Evolutionary conservation across 2,113 vertebrate species (phyloP), one percentile per base, ranked within the genome.

Genomic region (Girardinichthys multiradiatus): DNA sequence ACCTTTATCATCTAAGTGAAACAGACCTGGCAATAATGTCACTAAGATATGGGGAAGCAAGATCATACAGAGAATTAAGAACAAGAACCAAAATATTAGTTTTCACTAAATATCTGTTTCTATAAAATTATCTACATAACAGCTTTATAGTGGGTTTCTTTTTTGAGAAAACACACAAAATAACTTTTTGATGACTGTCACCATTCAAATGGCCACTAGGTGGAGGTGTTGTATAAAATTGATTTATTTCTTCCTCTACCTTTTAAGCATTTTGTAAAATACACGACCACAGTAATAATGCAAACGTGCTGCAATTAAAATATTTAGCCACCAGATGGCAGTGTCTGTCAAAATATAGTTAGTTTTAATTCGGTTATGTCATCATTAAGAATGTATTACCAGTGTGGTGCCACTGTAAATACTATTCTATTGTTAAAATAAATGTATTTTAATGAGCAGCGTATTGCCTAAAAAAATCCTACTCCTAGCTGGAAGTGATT

Each of bases 321-420:
- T 0, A 24, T 19, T 31, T 13, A 0, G 4, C 81, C 85, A 81
- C 61, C 19, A 82, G 88, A 71, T 24, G 68, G 8, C 85, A 82
- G 74, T 67, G 74, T 85, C 74, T 17, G 2, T 70, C 51, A 15
- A 71, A 15, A 17, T 17, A 79, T 63, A 0, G 0, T 35, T 1
- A 6, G 5, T 15, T 1, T 15, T 9, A 21, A 62, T 15, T 17
- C 19, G 15, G 15, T 64, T 64, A 79, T 13, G 26, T 29, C 1
- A 51, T 31, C 33, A 57, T 64, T 3, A 3, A 51, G 26, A 65
- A 48, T 60, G 3, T n/a, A 30, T 68, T 1, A 54, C 7, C 7
- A 7, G 11, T 35, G 2, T 11, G 14, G 26, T 60, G 8, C 59
- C 24, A n/a, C n/a, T 54, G 17, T n/a, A 54, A 54, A 54, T 54